Conservation (phyloP, 2,113 vertebrate species). For the Gallinago media region DNA sequence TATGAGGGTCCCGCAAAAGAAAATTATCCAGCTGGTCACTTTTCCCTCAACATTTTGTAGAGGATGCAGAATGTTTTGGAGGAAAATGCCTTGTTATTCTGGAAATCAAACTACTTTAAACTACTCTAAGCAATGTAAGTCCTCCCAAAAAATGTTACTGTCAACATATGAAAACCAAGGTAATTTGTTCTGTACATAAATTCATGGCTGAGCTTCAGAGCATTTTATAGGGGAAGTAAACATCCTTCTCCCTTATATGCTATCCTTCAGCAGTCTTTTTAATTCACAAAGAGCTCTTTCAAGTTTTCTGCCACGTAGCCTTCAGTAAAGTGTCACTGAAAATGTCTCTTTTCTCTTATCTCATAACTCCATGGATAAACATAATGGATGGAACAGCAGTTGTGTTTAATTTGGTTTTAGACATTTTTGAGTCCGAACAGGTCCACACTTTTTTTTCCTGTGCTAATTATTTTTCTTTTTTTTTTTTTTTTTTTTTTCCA, state of each 20-base stretch:
- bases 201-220: not conserved
- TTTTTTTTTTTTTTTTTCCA: not conserved
- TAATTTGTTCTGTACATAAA: constrained; percentile 25
- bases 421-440: not conserved
- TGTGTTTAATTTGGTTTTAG: not conserved
- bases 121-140: not conserved
- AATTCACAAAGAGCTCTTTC: not conserved
- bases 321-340: not conserved
- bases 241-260: not conserved
- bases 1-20: not conserved
- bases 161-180: not conserved
- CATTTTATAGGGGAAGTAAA: not conserved
- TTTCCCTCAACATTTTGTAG: not conserved
- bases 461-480: not conserved
- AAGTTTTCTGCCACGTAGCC: not conserved
- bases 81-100: not conserved
- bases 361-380: not conserved
- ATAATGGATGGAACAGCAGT: not conserved
- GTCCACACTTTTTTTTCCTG: not conserved
- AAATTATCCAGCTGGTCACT: not conserved
- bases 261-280: not conserved
- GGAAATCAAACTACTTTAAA: not conserved
- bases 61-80: not conserved
- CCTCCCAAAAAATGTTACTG: not conserved
- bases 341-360: not conserved